Percentiles rank a stretch among this genome's conserved stretches.
phyloP scores from a whole-genome alignment of 2,797 vertebrate species.

The Anisognathus igniventris region DNA sequence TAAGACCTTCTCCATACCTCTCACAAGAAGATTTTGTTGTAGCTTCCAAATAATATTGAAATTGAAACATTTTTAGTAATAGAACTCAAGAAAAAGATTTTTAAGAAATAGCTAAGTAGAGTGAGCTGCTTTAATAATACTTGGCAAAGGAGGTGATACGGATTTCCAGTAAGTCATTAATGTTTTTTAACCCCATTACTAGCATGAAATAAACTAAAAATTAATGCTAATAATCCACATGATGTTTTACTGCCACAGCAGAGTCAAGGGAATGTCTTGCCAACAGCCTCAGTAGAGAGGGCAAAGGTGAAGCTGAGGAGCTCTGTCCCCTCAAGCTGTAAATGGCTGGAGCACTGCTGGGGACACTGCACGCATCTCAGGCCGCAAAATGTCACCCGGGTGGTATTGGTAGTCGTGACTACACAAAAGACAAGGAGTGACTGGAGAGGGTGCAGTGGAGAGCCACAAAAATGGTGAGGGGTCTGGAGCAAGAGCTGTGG shows the following conservation, averaged over 20 bases:
- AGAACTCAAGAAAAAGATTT: not conserved
- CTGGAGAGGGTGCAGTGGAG: not conserved
- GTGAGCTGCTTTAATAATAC: not conserved
- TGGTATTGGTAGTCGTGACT: not conserved
- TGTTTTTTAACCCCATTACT: not conserved
- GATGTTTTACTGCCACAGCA: no score
- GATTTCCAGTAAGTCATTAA: not conserved
- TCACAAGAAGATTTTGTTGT: not conserved
- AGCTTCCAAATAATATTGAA: not conserved
- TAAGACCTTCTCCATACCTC: not conserved
- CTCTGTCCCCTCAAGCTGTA: no score
- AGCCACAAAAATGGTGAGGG: not conserved
- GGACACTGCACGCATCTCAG: not conserved
- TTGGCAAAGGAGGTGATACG: fast-evolving
- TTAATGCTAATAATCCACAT: not conserved
- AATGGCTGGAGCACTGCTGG: not conserved
- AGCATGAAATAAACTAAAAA: not conserved
- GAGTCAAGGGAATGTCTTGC: fast-evolving
- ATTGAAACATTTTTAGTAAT: not conserved
- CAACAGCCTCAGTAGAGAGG: fast-evolving
- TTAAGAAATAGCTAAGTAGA: not conserved
- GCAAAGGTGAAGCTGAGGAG: fast-evolving
- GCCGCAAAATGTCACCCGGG: fast-evolving
- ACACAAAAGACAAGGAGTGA: fast-evolving
- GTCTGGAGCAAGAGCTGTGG: not conserved